Percentiles rank a stretch among this genome's conserved stretches.
Conservation (phyloP, 2,113 vertebrate species). For the Tiliqua scincoides region DNA sequence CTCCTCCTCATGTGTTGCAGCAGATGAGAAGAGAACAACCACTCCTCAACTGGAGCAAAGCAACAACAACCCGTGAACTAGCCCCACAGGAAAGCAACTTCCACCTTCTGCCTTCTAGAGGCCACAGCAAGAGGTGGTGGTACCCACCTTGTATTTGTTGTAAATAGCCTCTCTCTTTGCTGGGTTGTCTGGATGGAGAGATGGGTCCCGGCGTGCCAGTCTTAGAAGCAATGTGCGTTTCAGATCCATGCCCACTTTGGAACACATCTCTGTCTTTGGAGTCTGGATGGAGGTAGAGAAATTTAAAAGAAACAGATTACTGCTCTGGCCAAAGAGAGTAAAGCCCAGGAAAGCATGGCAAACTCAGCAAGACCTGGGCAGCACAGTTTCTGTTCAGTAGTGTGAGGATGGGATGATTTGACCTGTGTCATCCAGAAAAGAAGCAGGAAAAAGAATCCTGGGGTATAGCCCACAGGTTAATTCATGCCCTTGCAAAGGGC, state of each 20-base stretch:
- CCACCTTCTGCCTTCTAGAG: too few species aligned
- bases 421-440: neutral
- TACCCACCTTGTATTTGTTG: conserved; percentile 86
- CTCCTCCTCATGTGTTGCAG: neutral
- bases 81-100: neutral
- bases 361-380: neutral
- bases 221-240: conserved; percentile 92
- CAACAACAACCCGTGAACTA: too few species aligned
- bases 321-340: neutral
- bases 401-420: too few species aligned
- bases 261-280: conserved; percentile 86
- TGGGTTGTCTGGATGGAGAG: conserved; percentile 82
- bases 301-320: neutral
- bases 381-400: neutral
- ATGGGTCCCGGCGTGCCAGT: conserved; percentile 80
- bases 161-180: conserved; percentile 82
- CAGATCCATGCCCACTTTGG: conserved; percentile 94
- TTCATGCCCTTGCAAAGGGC: neutral
- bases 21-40: too few species aligned
- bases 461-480: neutral
- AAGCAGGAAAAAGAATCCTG: too few species aligned
- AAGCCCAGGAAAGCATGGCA: neutral
- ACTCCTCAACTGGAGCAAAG: too few species aligned
- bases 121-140: neutral
- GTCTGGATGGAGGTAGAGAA: conserved; percentile 77